Evolutionary conservation across 2,797 vertebrate species (phyloP).

Genomic region (Furcifer pardalis): DNA sequence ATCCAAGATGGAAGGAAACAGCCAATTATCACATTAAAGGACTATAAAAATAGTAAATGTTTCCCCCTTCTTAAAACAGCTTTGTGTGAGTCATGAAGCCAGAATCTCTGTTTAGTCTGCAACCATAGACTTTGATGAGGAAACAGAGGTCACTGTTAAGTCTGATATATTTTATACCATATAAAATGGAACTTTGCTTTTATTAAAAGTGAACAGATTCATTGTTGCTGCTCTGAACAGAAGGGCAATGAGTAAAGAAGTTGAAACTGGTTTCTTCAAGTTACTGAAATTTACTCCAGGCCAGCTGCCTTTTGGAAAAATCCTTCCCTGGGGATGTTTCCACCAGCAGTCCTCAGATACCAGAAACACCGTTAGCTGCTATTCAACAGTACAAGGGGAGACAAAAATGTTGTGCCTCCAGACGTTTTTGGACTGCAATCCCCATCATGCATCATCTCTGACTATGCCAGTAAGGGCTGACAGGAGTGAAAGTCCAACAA

Average conservation of each 20-base stretch:
- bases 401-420: too few species aligned
- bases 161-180: not conserved
- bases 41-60: conserved; percentile 1
- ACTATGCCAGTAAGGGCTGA: too few species aligned
- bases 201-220: not conserved
- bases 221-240: conserved; percentile 6
- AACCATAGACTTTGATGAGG: not conserved
- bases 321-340: too few species aligned
- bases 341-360: too few species aligned
- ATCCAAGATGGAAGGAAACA: conserved; percentile 19
- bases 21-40: conserved; percentile 11
- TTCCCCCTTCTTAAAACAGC: not conserved
- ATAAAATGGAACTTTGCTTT: not conserved
- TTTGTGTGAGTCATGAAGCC: conserved; percentile 25
- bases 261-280: not conserved
- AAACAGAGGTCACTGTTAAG: conserved; percentile 13
- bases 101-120: conserved; percentile 39
- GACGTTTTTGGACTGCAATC: too few species aligned
- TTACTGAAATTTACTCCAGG: too few species aligned
- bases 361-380: too few species aligned
- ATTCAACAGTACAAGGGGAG: too few species aligned
- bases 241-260: not conserved
- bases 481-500: too few species aligned
- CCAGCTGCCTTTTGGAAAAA: too few species aligned
- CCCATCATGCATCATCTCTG: too few species aligned